Evolutionary conservation across 2,113 vertebrate genomes (phyloP), one percentile per base, ranked within the genome.

Genomic region (Macrotus californicus): DNA sequence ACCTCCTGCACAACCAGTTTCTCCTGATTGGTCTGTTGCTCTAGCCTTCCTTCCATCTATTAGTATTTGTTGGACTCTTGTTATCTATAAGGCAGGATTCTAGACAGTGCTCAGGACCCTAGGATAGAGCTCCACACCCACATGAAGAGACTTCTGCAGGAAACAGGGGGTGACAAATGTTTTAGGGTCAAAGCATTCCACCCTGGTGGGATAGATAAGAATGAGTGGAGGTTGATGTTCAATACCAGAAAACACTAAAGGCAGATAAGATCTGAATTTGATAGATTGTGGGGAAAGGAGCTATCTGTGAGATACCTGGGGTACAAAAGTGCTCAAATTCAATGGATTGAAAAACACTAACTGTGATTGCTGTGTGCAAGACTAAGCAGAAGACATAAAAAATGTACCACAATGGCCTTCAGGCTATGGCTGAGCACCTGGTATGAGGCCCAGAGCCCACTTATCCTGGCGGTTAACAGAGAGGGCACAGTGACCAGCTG

Each of bases 141-240:
- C 1, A n/a, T 1, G 19, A 56, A 54, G 34, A 72, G 5, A 31
- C 10, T 21, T 29, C 39, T 6, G 8, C 18, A 21, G 24, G 31
- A 80, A 73, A 0, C 19, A 2, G 39, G 4, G 1, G 13, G 7
- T 22, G 3, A 1, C 19, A 13, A 8, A 0, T 4, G 15, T 41
- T n/a, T 24, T 6, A 11, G 39, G 10, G 7, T 14, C 2, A 24
- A 31, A 56, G 2, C 4, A 3, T 8, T 36, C 21, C 36, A 12
- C 1, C 48, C 31, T 7, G 26, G 34, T 14, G 4, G 7, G 36
- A 5, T 9, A 16, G 54, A 39, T 22, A 70, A 76, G 18, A 12
- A 76, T 7, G 18, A 36, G 21, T 5, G 16, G 34, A 39, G 0
- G 14, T 5, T 3, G 11, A 24, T 15, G 2, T 61, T 59, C 61